Conservation (phyloP, 1,140 invertebrate species). For the Pectinophora gossypiella region DNA sequence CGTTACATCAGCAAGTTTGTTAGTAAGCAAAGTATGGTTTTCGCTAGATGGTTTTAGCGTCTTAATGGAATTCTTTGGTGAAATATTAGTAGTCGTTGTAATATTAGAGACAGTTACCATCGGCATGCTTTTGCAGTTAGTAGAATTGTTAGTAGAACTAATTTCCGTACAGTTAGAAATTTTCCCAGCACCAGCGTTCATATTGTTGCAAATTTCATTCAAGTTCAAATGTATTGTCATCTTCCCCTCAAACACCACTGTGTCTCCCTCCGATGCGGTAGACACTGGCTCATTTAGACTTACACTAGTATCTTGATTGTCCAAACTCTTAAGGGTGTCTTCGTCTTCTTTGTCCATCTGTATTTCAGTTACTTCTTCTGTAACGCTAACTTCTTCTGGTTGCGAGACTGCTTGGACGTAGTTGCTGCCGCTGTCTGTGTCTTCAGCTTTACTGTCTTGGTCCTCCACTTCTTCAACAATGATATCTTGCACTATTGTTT, state of each 20-base stretch:
- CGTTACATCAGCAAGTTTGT: conserved; percentile 38
- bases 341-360: conserved; percentile 72
- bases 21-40: conserved; percentile 36
- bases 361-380: conserved; percentile 66
- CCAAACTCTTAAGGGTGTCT: conserved; percentile 72
- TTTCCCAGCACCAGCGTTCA: conserved; percentile 61
- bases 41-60: conserved; percentile 43
- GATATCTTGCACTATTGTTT: conserved; percentile 36
- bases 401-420: conserved; percentile 68
- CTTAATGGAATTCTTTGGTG: conserved; percentile 73
- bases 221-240: conserved; percentile 75
- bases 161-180: conserved; percentile 45
- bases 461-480: conserved; percentile 56
- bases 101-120: conserved; percentile 76
- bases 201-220: conserved; percentile 71
- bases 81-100: conserved; percentile 71
- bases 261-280: conserved; percentile 65
- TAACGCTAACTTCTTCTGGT: conserved; percentile 60
- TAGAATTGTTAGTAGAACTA: conserved; percentile 35
- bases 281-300: conserved; percentile 72
- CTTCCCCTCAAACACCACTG: conserved; percentile 73
- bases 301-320: conserved; percentile 75
- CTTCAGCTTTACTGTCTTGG: conserved; percentile 52
- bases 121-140: conserved; percentile 71
- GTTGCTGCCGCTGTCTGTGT: conserved; percentile 62